Percentiles rank a stretch among this genome's conserved stretches.
phyloP scores from a whole-genome alignment of 2,797 vertebrate genomes.

The Serranus cabrilla region DNA sequence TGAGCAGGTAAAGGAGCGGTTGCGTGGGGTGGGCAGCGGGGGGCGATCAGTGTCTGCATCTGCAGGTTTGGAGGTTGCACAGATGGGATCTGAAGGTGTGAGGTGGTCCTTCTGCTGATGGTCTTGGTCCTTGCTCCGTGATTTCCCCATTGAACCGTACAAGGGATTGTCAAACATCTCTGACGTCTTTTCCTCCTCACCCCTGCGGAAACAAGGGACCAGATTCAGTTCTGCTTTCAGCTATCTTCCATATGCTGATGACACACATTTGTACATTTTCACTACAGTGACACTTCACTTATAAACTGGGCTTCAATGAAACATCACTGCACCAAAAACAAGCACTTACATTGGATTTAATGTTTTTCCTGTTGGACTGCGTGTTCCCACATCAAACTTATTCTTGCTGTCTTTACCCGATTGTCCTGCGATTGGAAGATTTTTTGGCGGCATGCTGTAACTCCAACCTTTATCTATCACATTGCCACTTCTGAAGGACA shows the following conservation, averaged over 20 bases:
- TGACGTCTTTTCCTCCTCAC: slow-evolving; percentile 79
- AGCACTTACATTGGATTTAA: slow-evolving; percentile 86
- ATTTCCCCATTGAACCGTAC: slow-evolving; percentile 89
- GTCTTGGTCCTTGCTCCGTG: slow-evolving; percentile 87
- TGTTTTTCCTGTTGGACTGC: slow-evolving; percentile 78
- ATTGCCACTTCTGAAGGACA: slow-evolving; percentile 78
- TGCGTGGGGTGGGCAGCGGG: slow-evolving; percentile 87
- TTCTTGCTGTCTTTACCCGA: slow-evolving; percentile 86
- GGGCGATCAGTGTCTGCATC: slow-evolving; percentile 83
- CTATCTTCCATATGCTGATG: too few species aligned
- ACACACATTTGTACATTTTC: too few species aligned
- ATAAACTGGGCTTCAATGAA: background rate
- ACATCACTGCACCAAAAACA: background rate
- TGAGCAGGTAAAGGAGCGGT: slow-evolving; percentile 91
- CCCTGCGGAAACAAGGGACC: slow-evolving; percentile 49
- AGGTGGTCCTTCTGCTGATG: slow-evolving; percentile 83
- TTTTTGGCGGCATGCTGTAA: slow-evolving; percentile 87
- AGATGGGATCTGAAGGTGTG: slow-evolving; percentile 71
- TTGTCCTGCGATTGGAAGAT: slow-evolving; percentile 63
- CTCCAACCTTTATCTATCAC: slow-evolving; percentile 87
- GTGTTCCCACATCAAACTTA: slow-evolving; percentile 63
- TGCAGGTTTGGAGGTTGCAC: slow-evolving; percentile 74
- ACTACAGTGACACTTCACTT: too few species aligned
- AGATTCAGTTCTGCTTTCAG: background rate
- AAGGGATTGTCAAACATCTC: slow-evolving; percentile 99